Percentiles rank a stretch among this genome's conserved stretches.
phyloP scores from a whole-genome alignment of 2,113 vertebrate species.

The Podarcis cretensis region DNA sequence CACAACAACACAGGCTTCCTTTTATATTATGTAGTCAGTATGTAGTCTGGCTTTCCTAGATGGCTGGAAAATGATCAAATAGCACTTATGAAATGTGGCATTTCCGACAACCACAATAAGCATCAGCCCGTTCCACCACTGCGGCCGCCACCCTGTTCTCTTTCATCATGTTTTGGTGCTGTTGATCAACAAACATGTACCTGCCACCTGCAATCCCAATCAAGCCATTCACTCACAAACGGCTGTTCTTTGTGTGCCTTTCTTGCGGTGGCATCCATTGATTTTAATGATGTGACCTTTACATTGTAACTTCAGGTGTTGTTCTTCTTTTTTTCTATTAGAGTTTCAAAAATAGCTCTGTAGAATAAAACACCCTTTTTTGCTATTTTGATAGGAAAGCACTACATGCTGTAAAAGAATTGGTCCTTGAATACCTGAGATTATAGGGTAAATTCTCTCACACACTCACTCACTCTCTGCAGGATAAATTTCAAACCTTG shows the following conservation, averaged over 20 bases:
- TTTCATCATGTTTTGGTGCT: background rate
- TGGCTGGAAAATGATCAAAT: constrained; percentile 49
- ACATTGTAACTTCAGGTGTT: background rate
- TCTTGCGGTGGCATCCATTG: background rate
- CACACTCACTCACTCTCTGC: constrained; percentile 9
- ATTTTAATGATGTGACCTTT: constrained; percentile 29
- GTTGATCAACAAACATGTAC: background rate
- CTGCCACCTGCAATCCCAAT: background rate
- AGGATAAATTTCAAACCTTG: constrained; percentile 32
- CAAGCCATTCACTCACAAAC: background rate
- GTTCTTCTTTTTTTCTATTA: constrained; percentile 17
- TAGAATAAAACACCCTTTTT: constrained; percentile 40
- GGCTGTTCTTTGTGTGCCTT: background rate
- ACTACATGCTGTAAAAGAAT: constrained; percentile 40
- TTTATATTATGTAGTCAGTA: constrained; percentile 40
- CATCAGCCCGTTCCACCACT: background rate
- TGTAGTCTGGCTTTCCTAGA: constrained; percentile 26
- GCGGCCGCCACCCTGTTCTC: background rate
- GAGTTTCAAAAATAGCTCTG: constrained; percentile 12
- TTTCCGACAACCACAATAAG: constrained; percentile 49
- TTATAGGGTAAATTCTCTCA: constrained; percentile 25
- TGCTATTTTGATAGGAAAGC: constrained; percentile 26
- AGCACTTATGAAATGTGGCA: constrained; percentile 54
- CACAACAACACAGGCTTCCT: constrained; percentile 34
- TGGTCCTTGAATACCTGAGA: constrained; percentile 42